These are phyloP conservation scores for Cnemophilus loriae DNA, from an alignment of 2,113 vertebrate genomes.

Conservation along the genomic window DNA sequence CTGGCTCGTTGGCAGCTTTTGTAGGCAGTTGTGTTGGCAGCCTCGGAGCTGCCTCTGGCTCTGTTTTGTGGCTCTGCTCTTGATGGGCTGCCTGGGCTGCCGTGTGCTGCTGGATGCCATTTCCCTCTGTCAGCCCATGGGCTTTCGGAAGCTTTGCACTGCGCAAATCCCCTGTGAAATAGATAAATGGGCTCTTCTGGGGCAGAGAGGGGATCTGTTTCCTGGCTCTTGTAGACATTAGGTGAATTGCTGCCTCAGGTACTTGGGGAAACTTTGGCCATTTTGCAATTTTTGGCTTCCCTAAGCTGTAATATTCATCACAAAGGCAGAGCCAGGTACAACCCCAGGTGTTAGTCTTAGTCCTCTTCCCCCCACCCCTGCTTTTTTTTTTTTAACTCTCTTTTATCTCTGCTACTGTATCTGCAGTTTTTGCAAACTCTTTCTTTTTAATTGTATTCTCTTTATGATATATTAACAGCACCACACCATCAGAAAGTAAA, in stretches of 20 bases:
- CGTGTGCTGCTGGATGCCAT: constrained; percentile 60
- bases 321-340: neutral
- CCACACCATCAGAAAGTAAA: neutral
- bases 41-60: constrained; percentile 61
- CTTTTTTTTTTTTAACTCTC: neutral
- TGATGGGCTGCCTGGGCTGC: constrained; percentile 59
- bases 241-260: neutral
- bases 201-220: neutral
- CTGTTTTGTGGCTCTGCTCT: constrained; percentile 57
- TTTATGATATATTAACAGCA: neutral
- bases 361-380: fast-evolving
- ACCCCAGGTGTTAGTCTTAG: neutral
- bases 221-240: neutral
- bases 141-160: constrained; percentile 37
- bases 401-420: neutral
- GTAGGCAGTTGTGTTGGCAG: constrained; percentile 73
- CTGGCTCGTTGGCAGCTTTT: constrained; percentile 72
- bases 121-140: constrained; percentile 54
- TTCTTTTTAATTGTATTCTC: neutral
- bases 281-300: neutral
- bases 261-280: neutral
- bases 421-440: neutral
- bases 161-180: constrained; percentile 32
- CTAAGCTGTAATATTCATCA: neutral
- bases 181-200: constrained; percentile 26